Base-by-base conservation (phyloP, 2,797 vertebrate genomes). In the Phalloptychus januarius region DNA sequence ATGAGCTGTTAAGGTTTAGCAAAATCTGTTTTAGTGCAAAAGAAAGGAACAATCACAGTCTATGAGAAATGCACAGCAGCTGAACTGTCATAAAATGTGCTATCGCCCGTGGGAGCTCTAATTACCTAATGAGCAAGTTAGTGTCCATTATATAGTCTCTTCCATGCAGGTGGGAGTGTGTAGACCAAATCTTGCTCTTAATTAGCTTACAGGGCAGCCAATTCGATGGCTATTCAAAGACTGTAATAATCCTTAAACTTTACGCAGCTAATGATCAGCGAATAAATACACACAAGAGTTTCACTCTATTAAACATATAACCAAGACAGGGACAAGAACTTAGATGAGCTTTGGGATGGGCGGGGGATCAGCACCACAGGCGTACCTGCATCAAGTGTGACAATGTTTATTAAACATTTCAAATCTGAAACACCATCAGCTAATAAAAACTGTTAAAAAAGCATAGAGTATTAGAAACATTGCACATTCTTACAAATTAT, bases 41-140 rank as follows among this genome's bases (percentile, higher is more conserved):
- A 80, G 77, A 76, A 77, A 75, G 3, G 36, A 79, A 65, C 80
- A 89, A 86, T 86, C 77, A 80, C 54, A 5, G 25, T 75, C 54
- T 77, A 71, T 36, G 18, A 80, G 82, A 89, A 92, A 89, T 74
- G 78, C 73, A 84, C 83, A 83, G 72, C 83, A 78, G 65, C 74
- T 76, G 58, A 83, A 85, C 77, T 79, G 78, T 78, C 82, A 84
- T 93, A 88, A 94, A 91, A 88, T 76, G 82, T 71, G 72, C 77
- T 75, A 16, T 74, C 58, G 82, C 86, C 88, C 75, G 72, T 85
- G 86, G 89, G 86, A 88, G 85, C 83, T 74, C 81, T 93, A 92
- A 94, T 91, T 93, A 83, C 80, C 85, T 83, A 86, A 92, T 94
- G 83, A 93, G 90, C 63, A 88, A 88, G 85, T 90, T 87, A 89